Conservation (phyloP, 2,888 invertebrate species). For the Eucera pruinosa region DNA sequence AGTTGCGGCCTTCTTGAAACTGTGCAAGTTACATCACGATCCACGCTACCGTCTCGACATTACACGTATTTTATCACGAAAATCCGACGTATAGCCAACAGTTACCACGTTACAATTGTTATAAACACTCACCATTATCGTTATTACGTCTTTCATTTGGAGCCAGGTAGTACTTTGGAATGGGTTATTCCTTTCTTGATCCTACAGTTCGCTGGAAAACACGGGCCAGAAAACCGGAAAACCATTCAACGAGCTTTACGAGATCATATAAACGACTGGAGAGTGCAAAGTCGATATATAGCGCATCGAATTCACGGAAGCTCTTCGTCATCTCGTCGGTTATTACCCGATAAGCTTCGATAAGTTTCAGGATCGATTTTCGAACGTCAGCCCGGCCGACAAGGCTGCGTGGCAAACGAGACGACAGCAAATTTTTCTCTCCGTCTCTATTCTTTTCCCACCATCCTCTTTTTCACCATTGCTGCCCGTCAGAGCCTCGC, state of each 20-base stretch:
- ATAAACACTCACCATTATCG: constrained; percentile 9
- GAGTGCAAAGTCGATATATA: constrained; percentile 38
- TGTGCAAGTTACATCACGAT: too few species aligned
- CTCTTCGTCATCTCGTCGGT: constrained; percentile 73
- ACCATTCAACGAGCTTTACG: constrained; percentile 51
- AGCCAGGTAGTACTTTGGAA: neutral
- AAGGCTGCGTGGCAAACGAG: constrained; percentile 45
- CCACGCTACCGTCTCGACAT: neutral
- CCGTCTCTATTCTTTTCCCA: neutral
- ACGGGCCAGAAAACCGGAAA: constrained; percentile 15
- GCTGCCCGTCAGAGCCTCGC: neutral
- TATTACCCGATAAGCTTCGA: constrained; percentile 75
- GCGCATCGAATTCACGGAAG: constrained; percentile 47
- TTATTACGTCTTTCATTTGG: constrained; percentile 19
- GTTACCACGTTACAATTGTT: constrained; percentile 15
- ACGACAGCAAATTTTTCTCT: constrained; percentile 19
- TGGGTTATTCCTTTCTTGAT: constrained; percentile 17
- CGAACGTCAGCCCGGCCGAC: constrained; percentile 65
- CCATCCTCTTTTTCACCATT: constrained; percentile 5
- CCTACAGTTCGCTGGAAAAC: neutral
- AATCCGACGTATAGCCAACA: constrained; percentile 4
- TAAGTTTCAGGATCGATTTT: constrained; percentile 77
- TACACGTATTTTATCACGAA: neutral
- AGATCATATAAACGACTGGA: constrained; percentile 54
- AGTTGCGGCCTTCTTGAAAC: neutral